Percentiles rank a stretch among this genome's conserved stretches.
phyloP scores from a whole-genome alignment of 2,888 invertebrate species.

The Ennomos erosarius region DNA sequence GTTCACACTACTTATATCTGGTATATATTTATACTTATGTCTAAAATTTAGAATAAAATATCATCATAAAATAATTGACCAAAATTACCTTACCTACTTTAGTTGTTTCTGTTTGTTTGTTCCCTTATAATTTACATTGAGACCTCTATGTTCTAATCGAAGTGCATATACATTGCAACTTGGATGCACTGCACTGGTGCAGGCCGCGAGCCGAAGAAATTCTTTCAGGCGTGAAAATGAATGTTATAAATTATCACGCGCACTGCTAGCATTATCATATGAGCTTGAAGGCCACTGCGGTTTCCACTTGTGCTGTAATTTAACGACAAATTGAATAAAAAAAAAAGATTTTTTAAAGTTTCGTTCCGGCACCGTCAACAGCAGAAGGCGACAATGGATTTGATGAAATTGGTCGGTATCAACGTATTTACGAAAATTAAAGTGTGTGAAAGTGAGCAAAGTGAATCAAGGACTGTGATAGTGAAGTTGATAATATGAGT shows the following conservation, averaged over 20 bases:
- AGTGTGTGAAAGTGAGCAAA: constrained; percentile 40
- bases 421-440: constrained; percentile 32
- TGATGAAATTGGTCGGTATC: constrained; percentile 84
- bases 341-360: constrained; percentile 38
- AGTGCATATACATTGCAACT: constrained; percentile 8
- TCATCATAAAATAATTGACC: too few species aligned
- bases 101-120: too few species aligned
- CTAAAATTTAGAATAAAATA: too few species aligned
- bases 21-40: too few species aligned
- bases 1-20: background rate
- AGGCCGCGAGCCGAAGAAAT: constrained; percentile 40
- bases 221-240: constrained; percentile 84
- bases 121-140: too few species aligned
- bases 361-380: constrained; percentile 25
- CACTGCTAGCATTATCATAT: constrained; percentile 77
- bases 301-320: constrained; percentile 58
- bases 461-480: constrained; percentile 40
- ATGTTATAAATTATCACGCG: constrained; percentile 83
- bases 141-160: background rate
- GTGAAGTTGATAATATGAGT: constrained; percentile 22
- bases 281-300: constrained; percentile 73
- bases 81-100: too few species aligned
- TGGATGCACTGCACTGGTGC: constrained; percentile 14
- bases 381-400: constrained; percentile 76
- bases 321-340: constrained; percentile 43